Conservation (phyloP, 2,113 vertebrate genomes). For the Dipodomys spectabilis region DNA sequence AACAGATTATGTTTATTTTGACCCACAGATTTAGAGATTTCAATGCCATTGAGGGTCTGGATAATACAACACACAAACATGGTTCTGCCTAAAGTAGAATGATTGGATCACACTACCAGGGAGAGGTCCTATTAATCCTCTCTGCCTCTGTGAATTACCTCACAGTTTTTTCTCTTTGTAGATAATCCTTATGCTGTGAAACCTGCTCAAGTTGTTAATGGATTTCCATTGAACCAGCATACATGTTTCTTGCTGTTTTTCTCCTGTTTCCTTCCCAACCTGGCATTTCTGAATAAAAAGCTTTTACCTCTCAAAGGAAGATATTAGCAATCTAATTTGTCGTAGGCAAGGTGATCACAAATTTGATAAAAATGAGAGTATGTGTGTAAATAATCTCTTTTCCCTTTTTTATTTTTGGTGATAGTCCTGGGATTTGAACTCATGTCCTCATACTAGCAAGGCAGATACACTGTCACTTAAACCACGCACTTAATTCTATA, state of each 20-base stretch:
- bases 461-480: too few relatives aligned
- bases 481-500: too few relatives aligned
- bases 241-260: background rate
- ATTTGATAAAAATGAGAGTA: background rate
- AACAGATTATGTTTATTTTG: background rate
- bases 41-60: background rate
- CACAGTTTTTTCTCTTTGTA: background rate
- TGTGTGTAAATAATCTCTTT: background rate
- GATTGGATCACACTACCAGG: background rate
- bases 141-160: background rate
- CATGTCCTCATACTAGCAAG: too few relatives aligned
- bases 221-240: background rate
- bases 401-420: too few relatives aligned
- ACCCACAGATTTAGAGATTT: background rate
- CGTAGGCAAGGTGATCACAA: background rate
- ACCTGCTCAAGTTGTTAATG: background rate
- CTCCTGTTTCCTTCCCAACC: background rate
- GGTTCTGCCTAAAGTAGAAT: background rate
- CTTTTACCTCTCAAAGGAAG: slow-evolving; percentile 5
- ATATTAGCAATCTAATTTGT: slow-evolving; percentile 2
- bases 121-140: background rate
- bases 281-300: background rate
- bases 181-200: background rate
- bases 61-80: background rate
- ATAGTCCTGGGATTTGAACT: too few relatives aligned